A percentile compares a stretch with the other conserved stretches of the same genome.
Conservation (phyloP, 2,888 invertebrate species). For the Pristionchus entomophagus region DNA sequence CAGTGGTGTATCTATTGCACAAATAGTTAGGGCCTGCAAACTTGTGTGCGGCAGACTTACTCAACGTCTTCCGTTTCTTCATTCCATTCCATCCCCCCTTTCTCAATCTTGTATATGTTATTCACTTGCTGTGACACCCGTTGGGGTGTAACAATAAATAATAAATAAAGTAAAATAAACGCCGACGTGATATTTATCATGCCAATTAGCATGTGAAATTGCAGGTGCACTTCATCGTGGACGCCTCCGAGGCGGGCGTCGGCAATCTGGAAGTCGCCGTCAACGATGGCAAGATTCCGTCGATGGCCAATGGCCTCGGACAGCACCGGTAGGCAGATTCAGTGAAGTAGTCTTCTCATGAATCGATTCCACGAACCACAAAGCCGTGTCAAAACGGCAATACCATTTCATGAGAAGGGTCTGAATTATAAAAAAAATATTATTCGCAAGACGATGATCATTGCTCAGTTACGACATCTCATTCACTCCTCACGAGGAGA, state of each 20-base stretch:
- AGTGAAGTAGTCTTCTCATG: neutral
- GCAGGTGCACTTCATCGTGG: slow-evolving; percentile 79
- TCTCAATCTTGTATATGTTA: too few relatives aligned
- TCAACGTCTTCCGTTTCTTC: too few relatives aligned
- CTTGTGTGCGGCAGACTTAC: too few relatives aligned
- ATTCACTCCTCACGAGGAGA: slow-evolving; percentile 73
- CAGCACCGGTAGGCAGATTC: slow-evolving; percentile 78
- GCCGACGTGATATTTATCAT: too few relatives aligned
- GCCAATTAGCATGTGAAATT: too few relatives aligned
- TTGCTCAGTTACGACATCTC: slow-evolving; percentile 74
- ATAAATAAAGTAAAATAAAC: too few relatives aligned
- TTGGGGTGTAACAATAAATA: too few relatives aligned
- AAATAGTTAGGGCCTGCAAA: too few relatives aligned
- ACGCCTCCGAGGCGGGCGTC: slow-evolving; percentile 97
- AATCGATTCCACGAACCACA: neutral
- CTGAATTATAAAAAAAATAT: neutral
- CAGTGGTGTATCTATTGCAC: too few relatives aligned
- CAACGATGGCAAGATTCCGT: slow-evolving; percentile 95
- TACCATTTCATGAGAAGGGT: too few relatives aligned
- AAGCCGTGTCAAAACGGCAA: neutral
- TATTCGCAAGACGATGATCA: neutral
- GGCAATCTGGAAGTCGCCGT: slow-evolving; percentile 98
- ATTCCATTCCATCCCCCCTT: too few relatives aligned
- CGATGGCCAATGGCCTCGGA: slow-evolving; percentile 95
- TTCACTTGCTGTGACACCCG: too few relatives aligned